Evolutionary conservation across 2,797 vertebrate species (phyloP).

Genomic region (Thalassophryne amazonica): DNA sequence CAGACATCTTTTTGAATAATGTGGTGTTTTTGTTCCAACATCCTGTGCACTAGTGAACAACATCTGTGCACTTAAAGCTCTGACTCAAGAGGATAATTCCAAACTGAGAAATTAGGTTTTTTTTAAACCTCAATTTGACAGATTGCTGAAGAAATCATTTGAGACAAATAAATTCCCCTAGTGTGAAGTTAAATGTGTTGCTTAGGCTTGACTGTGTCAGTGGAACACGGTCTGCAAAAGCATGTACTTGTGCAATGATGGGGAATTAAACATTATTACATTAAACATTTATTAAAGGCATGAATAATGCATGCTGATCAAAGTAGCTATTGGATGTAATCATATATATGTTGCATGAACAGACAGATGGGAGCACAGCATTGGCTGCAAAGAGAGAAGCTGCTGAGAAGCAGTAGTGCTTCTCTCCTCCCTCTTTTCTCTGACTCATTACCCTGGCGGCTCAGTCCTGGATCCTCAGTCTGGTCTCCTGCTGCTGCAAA

Average conservation of each 20-base stretch:
- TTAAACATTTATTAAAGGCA: not conserved
- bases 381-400: slow-evolving; percentile 83
- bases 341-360: slow-evolving; percentile 85
- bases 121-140: no score
- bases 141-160: no score
- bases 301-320: slow-evolving; percentile 18
- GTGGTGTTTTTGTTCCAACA: no score
- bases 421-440: slow-evolving; percentile 81
- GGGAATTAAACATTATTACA: not conserved
- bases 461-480: slow-evolving; percentile 96
- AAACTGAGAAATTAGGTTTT: no score
- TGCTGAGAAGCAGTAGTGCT: slow-evolving; percentile 76
- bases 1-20: no score
- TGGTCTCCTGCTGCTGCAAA: slow-evolving; percentile 95
- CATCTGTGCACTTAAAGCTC: no score
- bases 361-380: slow-evolving; percentile 89
- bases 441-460: slow-evolving; percentile 98
- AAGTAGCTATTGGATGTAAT: slow-evolving; percentile 65
- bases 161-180: no score
- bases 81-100: no score
- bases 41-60: no score
- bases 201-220: not conserved
- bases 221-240: not conserved
- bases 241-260: not conserved
- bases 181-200: no score